A percentile compares a stretch with the other conserved stretches of the same genome.
Conservation (phyloP, 2,888 invertebrate genomes). For the Drosophila longiperda region DNA sequence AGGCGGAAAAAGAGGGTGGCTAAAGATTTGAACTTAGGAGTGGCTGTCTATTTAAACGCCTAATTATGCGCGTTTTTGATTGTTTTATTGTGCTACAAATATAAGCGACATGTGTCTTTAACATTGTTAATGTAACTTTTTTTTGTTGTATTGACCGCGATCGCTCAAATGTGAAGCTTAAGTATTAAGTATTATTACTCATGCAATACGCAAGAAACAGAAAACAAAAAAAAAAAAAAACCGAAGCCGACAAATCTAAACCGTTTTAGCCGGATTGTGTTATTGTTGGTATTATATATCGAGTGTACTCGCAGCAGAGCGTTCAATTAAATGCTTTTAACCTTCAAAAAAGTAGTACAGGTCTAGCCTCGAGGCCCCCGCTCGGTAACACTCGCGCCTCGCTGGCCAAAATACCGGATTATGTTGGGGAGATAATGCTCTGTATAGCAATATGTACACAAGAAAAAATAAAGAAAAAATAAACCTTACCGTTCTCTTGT, state of each 20-base stretch:
- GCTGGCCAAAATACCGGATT: constrained; percentile 65
- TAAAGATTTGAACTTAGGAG: not conserved
- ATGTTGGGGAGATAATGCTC: constrained; percentile 55
- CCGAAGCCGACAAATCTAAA: constrained; percentile 59
- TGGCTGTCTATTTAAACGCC: not conserved
- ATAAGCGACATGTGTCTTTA: constrained; percentile 5
- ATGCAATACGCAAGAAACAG: constrained; percentile 50
- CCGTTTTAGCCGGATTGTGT: constrained; percentile 49
- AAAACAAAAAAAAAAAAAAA: constrained; percentile 11
- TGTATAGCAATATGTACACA: constrained; percentile 1
- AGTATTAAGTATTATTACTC: constrained; percentile 48
- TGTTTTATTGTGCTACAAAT: not conserved
- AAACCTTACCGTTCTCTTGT: constrained; percentile 36
- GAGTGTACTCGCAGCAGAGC: constrained; percentile 36
- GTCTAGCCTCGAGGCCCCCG: constrained; percentile 56
- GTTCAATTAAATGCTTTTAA: constrained; percentile 74
- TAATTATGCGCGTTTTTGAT: constrained; percentile 3
- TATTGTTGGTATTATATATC: constrained; percentile 1
- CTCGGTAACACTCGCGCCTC: constrained; percentile 36
- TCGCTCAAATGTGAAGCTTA: constrained; percentile 78
- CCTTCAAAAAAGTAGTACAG: constrained; percentile 82
- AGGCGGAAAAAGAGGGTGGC: not conserved
- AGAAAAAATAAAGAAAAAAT: not conserved
- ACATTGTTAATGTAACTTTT: constrained; percentile 23
- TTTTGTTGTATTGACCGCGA: constrained; percentile 80